Base-by-base conservation (phyloP, 2,888 invertebrate genomes). In the Nycteola revayana region DNA sequence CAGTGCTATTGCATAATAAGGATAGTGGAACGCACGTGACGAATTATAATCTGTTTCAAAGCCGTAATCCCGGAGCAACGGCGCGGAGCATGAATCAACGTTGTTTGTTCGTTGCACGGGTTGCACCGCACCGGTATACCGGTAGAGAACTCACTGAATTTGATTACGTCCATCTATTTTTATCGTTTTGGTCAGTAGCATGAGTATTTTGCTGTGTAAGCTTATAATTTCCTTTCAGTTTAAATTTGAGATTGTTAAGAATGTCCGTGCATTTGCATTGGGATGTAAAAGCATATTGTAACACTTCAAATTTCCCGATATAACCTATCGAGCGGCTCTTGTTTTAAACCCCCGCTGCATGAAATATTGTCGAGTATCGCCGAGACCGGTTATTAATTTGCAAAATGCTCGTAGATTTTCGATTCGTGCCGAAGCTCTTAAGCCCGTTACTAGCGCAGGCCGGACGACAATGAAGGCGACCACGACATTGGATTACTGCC, bases 371-470 rank as follows among this genome's bases (percentile, higher is more conserved):
- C 21, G 44, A 43, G 55, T 52, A 60, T 50, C 54, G 60, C 46
- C 49, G 50, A 63, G 64, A 75, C 71, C 60, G 72, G 71, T 77
- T 81, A 81, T 82, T 82, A 82, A 82, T 84, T 82, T 76, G 64
- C 66, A 65, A 79, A 81, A 70, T 66, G 70, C 69, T 67, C 61
- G 64, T 66, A 63, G 67, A 68, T 64, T 63, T 60, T 64, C 54
- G 50, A 65, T 62, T 61, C 55, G 52, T 45, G 42, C 47, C 50
- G 67, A 62, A 75, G 74, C 79, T 67, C 74, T 73, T 83, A 81
- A 82, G 82, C 78, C 67, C 58, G 74, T 58, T 65, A 63, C 65
- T 66, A 65, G 72, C 66, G 60, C 56, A 65, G 65, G 61, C 64
- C 53, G 67, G 60, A 58, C 66, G 69, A 84, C 81, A 85, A 83